Evolutionary conservation across 2,888 invertebrate genomes (phyloP), one percentile per base, ranked within the genome.

Genomic region (Meiosimyza platycephala): DNA sequence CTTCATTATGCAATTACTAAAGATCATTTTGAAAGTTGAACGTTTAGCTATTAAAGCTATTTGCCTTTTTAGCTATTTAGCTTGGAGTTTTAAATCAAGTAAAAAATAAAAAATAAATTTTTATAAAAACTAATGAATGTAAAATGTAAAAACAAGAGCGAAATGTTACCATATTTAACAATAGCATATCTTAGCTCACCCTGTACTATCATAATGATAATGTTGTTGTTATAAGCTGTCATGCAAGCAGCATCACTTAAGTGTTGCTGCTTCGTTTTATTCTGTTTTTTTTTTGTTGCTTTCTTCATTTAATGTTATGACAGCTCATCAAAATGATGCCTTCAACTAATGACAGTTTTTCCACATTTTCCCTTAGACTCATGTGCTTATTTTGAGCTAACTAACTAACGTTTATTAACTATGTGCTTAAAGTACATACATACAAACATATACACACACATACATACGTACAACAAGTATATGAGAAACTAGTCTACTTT

Each of bases 181-280:
- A 22, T 28, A 40, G 6, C 9, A 40, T 40, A 6, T 40, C 13
- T 0, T 7, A 2, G 9, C 15, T 55, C 16, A 67, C 51, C 15
- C 67, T 74, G 74, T 74, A 28, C 40, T 33, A 11, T n/a, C 48
- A 5, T n/a, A 33, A 65, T 64, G 40, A n/a, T 16, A 12, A 28
- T 33, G 33, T 22, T 63, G 48, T 50, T 33, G 33, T n/a, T 64
- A 12, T 50, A 51, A 15, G 50, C 28, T 15, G 51, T 59, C 57
- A 47, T 47, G 68, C 68, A 40, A 57, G 57, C 15, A 57, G 57
- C 57, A 57, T 57, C 57, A 57, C 57, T 57, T 57, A 57, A 57
- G 57, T 57, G 22, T 40, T 40, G 40, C 40, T 1, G 3, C 40
- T 40, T 40, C 9, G 40, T 40, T 9, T 40, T 9, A 40, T 40